Percentiles rank a stretch among this genome's conserved stretches.
Evolutionary conservation across 2,888 invertebrate genomes (phyloP).

Genomic region (Baronia brevicornis): DNA sequence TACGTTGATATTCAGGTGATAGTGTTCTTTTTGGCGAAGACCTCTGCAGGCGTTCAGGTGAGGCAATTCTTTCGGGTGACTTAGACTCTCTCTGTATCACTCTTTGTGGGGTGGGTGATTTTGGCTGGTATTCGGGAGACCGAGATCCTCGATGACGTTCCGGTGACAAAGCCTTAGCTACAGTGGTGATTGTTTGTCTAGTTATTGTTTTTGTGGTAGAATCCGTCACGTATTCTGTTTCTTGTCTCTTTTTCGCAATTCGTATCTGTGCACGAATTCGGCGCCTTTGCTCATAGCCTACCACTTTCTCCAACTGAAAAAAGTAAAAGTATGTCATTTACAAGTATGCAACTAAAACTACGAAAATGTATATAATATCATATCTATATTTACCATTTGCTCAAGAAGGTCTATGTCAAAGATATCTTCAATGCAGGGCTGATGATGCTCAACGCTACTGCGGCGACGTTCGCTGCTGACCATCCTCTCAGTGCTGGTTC

Average conservation of each 20-base stretch:
- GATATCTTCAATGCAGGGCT: conserved; percentile 82
- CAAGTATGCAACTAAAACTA: neutral
- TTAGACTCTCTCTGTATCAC: conserved; percentile 36
- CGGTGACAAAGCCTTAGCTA: conserved; percentile 29
- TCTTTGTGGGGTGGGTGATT: conserved; percentile 19
- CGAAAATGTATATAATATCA: conserved; percentile 24
- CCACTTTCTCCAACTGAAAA: conserved; percentile 83
- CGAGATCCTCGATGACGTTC: conserved; percentile 22
- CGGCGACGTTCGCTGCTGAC: conserved; percentile 62
- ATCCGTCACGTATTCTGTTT: conserved; percentile 37
- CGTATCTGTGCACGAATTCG: conserved; percentile 86
- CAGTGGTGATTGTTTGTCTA: conserved; percentile 32
- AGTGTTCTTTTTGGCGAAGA: conserved; percentile 18
- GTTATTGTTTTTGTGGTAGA: conserved; percentile 33
- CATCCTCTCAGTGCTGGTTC: conserved; percentile 72
- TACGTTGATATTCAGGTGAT: conserved; percentile 28
- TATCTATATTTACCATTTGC: conserved; percentile 77
- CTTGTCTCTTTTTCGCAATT: conserved; percentile 78
- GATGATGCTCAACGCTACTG: conserved; percentile 62
- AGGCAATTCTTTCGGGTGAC: conserved; percentile 29
- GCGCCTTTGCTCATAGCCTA: conserved; percentile 84
- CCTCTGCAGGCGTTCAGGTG: conserved; percentile 33
- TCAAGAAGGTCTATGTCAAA: conserved; percentile 82
- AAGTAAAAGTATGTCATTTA: conserved; percentile 13
- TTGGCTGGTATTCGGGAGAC: conserved; percentile 37